phyloP scores from a whole-genome alignment of 2,888 invertebrate genomes.

The Campoplex nolae region DNA sequence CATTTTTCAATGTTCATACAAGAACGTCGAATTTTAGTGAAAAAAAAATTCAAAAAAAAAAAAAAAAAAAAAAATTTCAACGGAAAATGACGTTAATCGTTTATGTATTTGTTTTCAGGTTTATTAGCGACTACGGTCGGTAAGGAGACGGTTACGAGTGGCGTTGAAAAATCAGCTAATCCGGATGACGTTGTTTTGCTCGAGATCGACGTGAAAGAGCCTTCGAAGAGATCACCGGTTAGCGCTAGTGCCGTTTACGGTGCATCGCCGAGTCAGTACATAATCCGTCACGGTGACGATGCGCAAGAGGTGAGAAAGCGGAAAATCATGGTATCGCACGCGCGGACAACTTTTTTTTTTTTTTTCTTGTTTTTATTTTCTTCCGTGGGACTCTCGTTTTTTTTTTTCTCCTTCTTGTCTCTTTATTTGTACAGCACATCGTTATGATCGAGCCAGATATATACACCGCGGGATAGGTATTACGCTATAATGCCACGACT shows the following conservation, averaged over 20 bases:
- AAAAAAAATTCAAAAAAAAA: background rate
- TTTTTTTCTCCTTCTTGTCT: constrained; percentile 15
- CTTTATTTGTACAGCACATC: constrained; percentile 1
- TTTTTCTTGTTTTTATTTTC: constrained; percentile 1
- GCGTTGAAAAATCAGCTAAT: constrained; percentile 73
- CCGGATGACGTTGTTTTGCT: constrained; percentile 80
- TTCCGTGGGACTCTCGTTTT: background rate
- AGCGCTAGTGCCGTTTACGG: constrained; percentile 79
- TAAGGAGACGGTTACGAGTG: constrained; percentile 75
- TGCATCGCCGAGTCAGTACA: constrained; percentile 79
- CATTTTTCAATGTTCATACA: background rate
- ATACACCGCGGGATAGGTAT: background rate
- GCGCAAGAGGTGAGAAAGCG: constrained; percentile 79
- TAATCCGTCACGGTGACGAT: constrained; percentile 80
- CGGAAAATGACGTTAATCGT: background rate
- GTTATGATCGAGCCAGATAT: constrained; percentile 23
- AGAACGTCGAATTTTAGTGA: no score
- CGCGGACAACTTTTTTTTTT: constrained; percentile 19
- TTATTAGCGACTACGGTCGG: constrained; percentile 80
- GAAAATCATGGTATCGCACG: constrained; percentile 51
- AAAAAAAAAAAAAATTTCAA: no score
- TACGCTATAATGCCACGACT: constrained; percentile 18
- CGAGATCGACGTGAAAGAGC: constrained; percentile 82
- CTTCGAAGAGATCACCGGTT: constrained; percentile 81
- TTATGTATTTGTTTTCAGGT: constrained; percentile 72